Evolutionary conservation across 64 coral and sea anemone species (phyloP), one percentile per base, ranked within the genome.

Genomic region (Pachyseris speciosa): DNA sequence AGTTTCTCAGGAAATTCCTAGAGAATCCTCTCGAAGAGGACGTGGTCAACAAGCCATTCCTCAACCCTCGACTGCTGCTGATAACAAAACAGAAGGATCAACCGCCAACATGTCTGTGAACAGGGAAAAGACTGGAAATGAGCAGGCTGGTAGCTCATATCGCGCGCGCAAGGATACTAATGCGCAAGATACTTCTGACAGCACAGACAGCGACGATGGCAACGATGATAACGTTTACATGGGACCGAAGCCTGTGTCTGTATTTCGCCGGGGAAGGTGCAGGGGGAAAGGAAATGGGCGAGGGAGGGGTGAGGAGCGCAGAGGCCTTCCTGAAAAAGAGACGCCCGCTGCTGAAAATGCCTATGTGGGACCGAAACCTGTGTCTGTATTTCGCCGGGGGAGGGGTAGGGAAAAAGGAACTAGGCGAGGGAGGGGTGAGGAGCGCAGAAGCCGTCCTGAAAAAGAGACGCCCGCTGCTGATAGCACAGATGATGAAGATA

Each of bases 301-400:
- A 0, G 36, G 77, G 9, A 39, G 52, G 52, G 51, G 9, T 12
- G 2, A 2, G 9, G 26, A 7, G 26, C 32, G 51, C 16, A 28
- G 40, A 16, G 50, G 12, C 73, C 7, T 12, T 30, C 39, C 28
- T 19, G 43, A n/a, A 37, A 15, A 61, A 10, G 52, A 79, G 1
- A 58, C 13, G 37, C 58, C 77, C 0, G 13, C 53, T 4, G 60
- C 52, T 13, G 77, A 81, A 19, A 55, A 63, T 37, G 33, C 25
- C 63, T 81, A 81, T 34, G 52, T 20, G n/a, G 53, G 77, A 40
- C 77, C 77, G 11, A 81, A 81, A 61, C 52, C 51, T 37, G 51
- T 81, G 77, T 81, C 52, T n/a, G 32, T 81, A 81, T 61, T 63
- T 39, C 32, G 7, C 34, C 77, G 22, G 53, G 77, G 77, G 29